phyloP scores from a whole-genome alignment of 2,113 vertebrate genomes.

The Albula goreensis region DNA sequence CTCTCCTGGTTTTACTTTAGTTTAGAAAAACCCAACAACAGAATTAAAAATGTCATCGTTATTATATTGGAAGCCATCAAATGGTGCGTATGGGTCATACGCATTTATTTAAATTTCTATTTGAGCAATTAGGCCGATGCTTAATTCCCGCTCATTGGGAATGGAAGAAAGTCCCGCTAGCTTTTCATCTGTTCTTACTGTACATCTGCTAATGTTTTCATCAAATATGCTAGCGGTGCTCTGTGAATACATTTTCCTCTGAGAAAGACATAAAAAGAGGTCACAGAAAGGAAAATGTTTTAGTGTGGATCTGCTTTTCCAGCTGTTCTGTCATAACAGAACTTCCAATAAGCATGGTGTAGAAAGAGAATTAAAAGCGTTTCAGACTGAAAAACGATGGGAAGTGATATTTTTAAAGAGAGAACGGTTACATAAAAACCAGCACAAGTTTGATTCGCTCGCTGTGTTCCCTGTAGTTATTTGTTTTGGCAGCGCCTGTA shows the following conservation, averaged over 20 bases:
- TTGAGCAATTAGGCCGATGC: background rate
- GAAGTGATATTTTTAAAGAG: slow-evolving; percentile 33
- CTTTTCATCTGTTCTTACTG: background rate
- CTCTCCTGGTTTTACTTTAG: background rate
- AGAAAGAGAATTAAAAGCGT: slow-evolving; percentile 39
- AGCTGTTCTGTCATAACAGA: background rate
- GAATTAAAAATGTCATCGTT: background rate
- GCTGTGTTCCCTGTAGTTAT: slow-evolving; percentile 37
- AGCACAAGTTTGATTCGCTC: slow-evolving; percentile 33
- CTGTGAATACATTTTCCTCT: background rate
- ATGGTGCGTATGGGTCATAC: background rate
- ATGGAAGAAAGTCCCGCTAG: background rate
- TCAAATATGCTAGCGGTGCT: background rate
- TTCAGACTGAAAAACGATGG: slow-evolving; percentile 49
- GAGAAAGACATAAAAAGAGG: background rate
- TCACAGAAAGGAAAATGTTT: background rate
- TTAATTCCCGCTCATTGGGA: background rate
- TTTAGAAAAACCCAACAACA: background rate
- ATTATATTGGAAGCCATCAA: background rate
- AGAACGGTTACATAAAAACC: slow-evolving; percentile 45
- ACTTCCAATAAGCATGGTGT: slow-evolving; percentile 25
- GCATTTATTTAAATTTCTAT: background rate
- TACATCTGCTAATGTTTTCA: background rate
- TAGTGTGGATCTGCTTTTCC: background rate
- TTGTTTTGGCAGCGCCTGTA: slow-evolving; percentile 38